Evolutionary conservation across 2,797 vertebrate genomes (phyloP).

Genomic region (Danio tinwini): DNA sequence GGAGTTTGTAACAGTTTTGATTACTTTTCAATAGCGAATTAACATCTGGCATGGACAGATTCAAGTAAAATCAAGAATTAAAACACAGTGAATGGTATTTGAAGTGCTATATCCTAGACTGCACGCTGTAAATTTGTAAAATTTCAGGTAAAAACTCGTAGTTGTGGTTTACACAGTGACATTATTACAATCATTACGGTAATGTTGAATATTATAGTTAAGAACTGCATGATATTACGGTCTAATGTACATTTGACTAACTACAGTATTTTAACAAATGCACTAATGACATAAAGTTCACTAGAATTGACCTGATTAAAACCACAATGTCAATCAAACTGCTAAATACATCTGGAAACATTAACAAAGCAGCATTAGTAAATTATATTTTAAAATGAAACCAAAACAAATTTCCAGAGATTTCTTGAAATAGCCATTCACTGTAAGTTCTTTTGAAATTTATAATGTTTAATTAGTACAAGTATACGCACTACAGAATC

Average conservation of each 20-base stretch:
- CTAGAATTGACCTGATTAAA: too few species aligned
- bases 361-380: neutral
- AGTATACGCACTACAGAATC: neutral
- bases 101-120: neutral
- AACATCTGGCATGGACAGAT: neutral
- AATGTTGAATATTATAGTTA: neutral
- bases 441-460: neutral
- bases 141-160: neutral
- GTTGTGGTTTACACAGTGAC: neutral
- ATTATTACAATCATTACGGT: conserved; percentile 4
- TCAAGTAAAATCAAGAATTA: neutral
- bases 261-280: neutral
- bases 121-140: neutral
- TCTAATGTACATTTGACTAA: neutral
- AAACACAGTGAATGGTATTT: neutral
- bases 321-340: neutral
- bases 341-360: neutral
- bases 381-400: neutral
- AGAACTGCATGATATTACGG: neutral
- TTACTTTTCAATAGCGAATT: neutral
- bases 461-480: too few species aligned
- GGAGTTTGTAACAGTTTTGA: neutral
- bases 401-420: neutral
- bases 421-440: neutral
- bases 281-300: neutral